phyloP scores from a whole-genome alignment of 2,888 invertebrate species.

The Ichneumon xanthorius region DNA sequence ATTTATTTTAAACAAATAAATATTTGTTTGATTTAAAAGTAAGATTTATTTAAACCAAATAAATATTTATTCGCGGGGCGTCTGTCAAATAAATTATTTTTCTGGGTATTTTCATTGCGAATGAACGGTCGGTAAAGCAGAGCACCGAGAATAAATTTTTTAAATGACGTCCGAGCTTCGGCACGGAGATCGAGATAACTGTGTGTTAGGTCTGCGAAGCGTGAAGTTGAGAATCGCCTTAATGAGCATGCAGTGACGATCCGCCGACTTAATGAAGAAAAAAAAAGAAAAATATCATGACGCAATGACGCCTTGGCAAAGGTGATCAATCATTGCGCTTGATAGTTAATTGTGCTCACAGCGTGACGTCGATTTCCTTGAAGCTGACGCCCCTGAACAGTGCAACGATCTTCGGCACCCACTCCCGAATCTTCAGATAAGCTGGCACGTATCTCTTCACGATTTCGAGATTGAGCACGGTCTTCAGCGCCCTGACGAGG shows the following conservation, averaged over 20 bases:
- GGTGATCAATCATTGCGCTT: neutral
- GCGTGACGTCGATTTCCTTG: constrained; percentile 76
- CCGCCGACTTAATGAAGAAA: neutral
- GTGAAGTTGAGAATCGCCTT: constrained; percentile 3
- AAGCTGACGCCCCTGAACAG: constrained; percentile 77
- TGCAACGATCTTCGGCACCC: constrained; percentile 79
- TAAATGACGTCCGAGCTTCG: neutral
- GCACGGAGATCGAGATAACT: constrained; percentile 43
- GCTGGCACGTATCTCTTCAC: constrained; percentile 85
- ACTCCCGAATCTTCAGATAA: constrained; percentile 83
- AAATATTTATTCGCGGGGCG: no score
- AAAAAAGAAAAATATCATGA: constrained; percentile 6
- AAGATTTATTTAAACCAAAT: no score
- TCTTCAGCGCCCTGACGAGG: constrained; percentile 85
- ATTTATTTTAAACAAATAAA: no score
- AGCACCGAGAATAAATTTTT: neutral
- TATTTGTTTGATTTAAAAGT: no score
- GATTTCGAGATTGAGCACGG: constrained; percentile 84
- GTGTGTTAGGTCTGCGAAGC: constrained; percentile 37
- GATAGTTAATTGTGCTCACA: constrained; percentile 74
- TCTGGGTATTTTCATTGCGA: no score
- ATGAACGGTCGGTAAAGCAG: neutral
- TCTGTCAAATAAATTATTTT: no score
- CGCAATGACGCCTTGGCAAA: constrained; percentile 8
- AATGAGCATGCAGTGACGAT: neutral